Evolutionary conservation across 2,797 vertebrate species (phyloP).

Genomic region (Dicrostonyx torquatus): DNA sequence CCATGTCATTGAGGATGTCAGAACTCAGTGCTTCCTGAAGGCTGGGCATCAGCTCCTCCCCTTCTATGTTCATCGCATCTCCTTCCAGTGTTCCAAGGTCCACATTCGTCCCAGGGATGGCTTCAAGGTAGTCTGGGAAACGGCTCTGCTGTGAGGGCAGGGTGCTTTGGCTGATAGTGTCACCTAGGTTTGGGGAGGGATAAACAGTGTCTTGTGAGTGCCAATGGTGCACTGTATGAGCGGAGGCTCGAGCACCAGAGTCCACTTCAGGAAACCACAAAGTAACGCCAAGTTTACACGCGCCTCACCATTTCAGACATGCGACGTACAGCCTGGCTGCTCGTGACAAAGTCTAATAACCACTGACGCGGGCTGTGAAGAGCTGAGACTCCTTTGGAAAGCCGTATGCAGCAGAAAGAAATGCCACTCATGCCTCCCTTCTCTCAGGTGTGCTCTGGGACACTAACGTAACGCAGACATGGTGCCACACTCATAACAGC

Average conservation of each 20-base stretch:
- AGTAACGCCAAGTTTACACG: not conserved
- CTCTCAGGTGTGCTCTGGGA: not conserved
- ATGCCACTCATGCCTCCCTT: too few species aligned
- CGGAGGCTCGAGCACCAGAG: not conserved
- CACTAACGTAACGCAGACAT: not conserved
- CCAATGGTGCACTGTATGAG: not conserved
- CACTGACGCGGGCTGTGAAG: not conserved
- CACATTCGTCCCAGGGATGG: conserved; percentile 98
- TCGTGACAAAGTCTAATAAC: not conserved
- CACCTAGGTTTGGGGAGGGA: conserved; percentile 86
- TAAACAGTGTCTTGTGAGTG: not conserved
- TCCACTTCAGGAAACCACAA: not conserved
- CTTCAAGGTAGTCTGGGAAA: conserved; percentile 99
- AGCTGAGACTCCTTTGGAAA: not conserved
- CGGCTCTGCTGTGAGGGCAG: conserved; percentile 96
- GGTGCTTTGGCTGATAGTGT: conserved; percentile 93
- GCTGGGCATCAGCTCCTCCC: conserved; percentile 99
- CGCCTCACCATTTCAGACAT: not conserved
- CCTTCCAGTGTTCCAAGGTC: conserved; percentile 99
- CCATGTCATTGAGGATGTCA: conserved; percentile 99
- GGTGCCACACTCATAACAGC: not conserved
- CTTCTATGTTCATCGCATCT: conserved; percentile 98
- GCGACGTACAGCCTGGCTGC: not conserved
- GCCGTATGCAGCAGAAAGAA: not conserved
- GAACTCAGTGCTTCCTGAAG: conserved; percentile 99